Evolutionary conservation across 1,140 invertebrate genomes (phyloP).

Genomic region (Bombus terrestris): DNA sequence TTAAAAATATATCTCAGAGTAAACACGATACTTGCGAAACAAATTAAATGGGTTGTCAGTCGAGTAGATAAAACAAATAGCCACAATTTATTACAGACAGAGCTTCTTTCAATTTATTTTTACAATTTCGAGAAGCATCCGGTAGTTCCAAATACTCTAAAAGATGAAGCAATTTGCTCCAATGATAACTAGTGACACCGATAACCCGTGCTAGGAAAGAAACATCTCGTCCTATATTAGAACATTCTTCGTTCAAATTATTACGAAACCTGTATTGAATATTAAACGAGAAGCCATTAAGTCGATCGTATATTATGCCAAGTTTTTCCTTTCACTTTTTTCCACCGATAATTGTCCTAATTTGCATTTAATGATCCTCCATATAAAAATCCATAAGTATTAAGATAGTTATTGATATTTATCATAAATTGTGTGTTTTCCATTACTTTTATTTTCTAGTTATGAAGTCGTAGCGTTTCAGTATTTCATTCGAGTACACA

Average conservation of each 20-base stretch:
- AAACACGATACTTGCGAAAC: not conserved
- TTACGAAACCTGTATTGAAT: not conserved
- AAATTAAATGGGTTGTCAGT: not conserved
- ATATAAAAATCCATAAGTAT: not conserved
- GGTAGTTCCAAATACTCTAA: not conserved
- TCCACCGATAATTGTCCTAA: not conserved
- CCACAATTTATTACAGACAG: not conserved
- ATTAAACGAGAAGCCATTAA: constrained; percentile 12
- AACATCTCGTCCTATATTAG: not conserved
- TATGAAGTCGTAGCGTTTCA: not conserved
- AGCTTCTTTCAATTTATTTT: not conserved
- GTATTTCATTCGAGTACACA: too few species aligned
- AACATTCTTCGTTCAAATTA: not conserved
- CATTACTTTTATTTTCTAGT: not conserved
- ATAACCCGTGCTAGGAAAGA: not conserved
- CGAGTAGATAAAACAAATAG: not conserved
- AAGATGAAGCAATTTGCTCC: not conserved
- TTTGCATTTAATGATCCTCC: not conserved
- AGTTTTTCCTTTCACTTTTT: constrained; percentile 42
- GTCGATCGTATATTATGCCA: not conserved
- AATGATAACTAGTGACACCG: not conserved
- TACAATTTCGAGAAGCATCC: not conserved
- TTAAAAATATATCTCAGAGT: not conserved
- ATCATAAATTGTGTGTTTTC: not conserved
- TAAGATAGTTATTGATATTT: not conserved